Evolutionary conservation across 2,888 invertebrate species (phyloP), one percentile per base, ranked within the genome.

Genomic region (Smittia aterrima): DNA sequence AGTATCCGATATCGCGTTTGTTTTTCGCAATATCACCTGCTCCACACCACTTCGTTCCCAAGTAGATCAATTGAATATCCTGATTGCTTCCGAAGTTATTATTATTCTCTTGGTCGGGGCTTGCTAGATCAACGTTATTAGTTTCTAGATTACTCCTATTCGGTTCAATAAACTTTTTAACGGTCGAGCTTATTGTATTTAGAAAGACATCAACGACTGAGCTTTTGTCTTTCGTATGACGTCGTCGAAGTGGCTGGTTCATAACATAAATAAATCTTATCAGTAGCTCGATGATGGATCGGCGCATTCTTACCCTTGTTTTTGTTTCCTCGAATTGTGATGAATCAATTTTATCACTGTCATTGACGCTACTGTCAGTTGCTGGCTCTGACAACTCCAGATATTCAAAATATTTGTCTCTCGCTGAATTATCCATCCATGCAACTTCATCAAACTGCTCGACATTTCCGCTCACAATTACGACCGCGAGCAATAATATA

Each of bases 1-100:
- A 72, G 20, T 72, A 72, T 9, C 72, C 72, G 38, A 72, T 32
- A 18, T 70, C 72, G 4, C 47, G 25, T 9, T 20, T n/a, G 16
- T 25, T 53, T 40, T 62, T 40, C 6, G 72, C 58, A 18, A 40
- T 40, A 40, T 62, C 40, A 6, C 72, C 72, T 7, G 32, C 7
- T 24, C 72, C 72, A 24, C 72, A 72, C 72, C 72, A 72, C 4
- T 62, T 62, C 11, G 72, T 72, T 0, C 72, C 72, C 9, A 38
- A 18, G 27, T 41, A n/a, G 6, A 54, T 70, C 4, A 70, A 27
- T 18, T 70, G 41, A 6, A 54, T 16, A 27, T 70, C 70, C 20
- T 70, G 70, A 20, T 70, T 53, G n/a, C 53, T 70, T 1, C 70
- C 70, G 22, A 70, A 27, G 13, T n/a, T 6, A 7, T 27, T 27